Conservation (phyloP, 2,113 vertebrate species). For the Formicarius rufipectus region DNA sequence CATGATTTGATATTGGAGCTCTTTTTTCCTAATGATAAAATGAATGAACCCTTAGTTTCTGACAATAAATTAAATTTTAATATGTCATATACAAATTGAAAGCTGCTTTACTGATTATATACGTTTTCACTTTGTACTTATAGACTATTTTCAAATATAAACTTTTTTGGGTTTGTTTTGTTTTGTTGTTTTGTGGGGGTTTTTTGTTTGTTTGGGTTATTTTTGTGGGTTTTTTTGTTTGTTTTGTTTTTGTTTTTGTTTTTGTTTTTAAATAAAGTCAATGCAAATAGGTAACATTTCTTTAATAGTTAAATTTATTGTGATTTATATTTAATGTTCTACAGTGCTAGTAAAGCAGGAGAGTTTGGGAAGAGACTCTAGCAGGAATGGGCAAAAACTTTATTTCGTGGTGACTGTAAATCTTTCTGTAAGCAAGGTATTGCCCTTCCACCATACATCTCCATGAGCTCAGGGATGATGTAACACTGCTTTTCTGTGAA, state of each 20-base stretch:
- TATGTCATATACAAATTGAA: neutral
- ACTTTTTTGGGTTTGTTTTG: too few species aligned
- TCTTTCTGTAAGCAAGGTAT: neutral
- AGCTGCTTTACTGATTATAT: neutral
- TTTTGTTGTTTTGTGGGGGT: too few species aligned
- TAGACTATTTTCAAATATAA: neutral
- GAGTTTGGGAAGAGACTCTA: neutral
- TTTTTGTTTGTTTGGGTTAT: too few species aligned
- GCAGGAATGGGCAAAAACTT: neutral
- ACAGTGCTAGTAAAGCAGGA: neutral
- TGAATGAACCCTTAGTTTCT: neutral
- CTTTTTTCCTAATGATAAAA: neutral
- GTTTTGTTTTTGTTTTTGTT: too few species aligned
- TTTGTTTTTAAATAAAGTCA: too few species aligned
- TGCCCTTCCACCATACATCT: neutral
- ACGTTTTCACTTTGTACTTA: neutral
- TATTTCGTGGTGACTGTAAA: neutral
- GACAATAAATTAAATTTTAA: neutral
- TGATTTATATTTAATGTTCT: neutral
- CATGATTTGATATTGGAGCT: neutral
- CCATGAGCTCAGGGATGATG: neutral
- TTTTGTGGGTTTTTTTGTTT: too few species aligned
- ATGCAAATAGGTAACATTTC: neutral
- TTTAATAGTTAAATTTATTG: neutral
- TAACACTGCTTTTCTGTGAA: neutral